These are phyloP conservation scores for Astropecten irregularis DNA, from an alignment of 53 echinoderm and acorn worm species.

Conservation along the genomic window DNA sequence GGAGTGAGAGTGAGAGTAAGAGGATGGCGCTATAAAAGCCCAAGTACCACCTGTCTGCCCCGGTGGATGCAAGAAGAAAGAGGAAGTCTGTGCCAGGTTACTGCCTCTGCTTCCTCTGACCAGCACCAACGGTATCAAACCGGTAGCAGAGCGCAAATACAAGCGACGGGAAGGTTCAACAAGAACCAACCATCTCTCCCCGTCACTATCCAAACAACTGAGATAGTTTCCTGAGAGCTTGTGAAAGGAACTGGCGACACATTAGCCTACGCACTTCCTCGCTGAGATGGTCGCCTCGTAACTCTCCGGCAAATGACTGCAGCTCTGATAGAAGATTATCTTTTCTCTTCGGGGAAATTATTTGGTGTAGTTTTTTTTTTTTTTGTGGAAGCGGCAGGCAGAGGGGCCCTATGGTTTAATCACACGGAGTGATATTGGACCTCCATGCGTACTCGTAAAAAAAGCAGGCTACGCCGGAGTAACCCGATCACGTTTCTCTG, in stretches of 20 bases:
- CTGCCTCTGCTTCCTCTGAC: neutral
- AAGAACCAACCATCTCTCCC: neutral
- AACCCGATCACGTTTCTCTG: slow-evolving; percentile 8
- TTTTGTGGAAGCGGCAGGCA: slow-evolving; percentile 5
- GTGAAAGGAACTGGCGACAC: no score
- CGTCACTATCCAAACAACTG: neutral
- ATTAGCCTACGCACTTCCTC: no score
- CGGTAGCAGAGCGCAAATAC: neutral
- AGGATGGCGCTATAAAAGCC: no score
- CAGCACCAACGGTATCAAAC: no score
- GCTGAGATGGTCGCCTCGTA: neutral
- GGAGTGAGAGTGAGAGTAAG: no score
- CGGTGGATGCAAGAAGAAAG: no score
- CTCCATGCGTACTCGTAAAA: neutral
- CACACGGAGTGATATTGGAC: slow-evolving; percentile 1
- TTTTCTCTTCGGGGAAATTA: slow-evolving; percentile 45
- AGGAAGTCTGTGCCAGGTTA: no score
- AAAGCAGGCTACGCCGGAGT: neutral
- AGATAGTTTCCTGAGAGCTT: no score
- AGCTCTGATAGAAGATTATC: slow-evolving; percentile 29
- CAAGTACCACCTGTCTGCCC: no score
- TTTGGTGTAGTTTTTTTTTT: neutral
- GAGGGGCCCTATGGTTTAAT: slow-evolving; percentile 7
- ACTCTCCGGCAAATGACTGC: slow-evolving; percentile 24
- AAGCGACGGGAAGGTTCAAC: neutral